phyloP scores from a whole-genome alignment of 1,140 invertebrate genomes.

The Aphelinus atriplicis region DNA sequence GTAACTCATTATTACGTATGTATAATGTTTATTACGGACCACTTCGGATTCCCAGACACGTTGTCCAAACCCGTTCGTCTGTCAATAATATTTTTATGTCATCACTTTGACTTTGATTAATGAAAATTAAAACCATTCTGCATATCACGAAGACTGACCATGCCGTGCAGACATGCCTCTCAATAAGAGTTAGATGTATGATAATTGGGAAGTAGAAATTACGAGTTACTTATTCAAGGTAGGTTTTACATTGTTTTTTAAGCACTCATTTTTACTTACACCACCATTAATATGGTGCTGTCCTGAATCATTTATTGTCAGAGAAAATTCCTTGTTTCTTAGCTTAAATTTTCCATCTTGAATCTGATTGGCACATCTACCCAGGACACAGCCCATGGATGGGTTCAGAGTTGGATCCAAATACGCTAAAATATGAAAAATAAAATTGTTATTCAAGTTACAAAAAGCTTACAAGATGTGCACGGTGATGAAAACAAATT shows the following conservation, averaged over 20 bases:
- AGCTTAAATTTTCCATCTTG: constrained; percentile 74
- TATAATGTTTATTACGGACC: constrained; percentile 57
- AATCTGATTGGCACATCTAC: constrained; percentile 88
- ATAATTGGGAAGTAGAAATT: no score
- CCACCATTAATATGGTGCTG: constrained; percentile 88
- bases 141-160: no score
- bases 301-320: constrained; percentile 78
- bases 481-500: neutral
- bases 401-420: constrained; percentile 69
- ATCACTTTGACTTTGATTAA: no score
- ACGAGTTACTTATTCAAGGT: no score
- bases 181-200: no score
- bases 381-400: constrained; percentile 87
- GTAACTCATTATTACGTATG: constrained; percentile 74
- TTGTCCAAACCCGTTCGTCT: constrained; percentile 52
- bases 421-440: constrained; percentile 67
- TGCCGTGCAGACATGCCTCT: no score
- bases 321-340: constrained; percentile 72
- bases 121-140: no score
- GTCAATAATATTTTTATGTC: neutral
- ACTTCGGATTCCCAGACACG: constrained; percentile 64
- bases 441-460: constrained; percentile 5
- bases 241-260: no score
- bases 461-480: neutral
- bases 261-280: constrained; percentile 47